These are phyloP conservation scores for Microtus oregoni DNA, from an alignment of 2,113 vertebrate genomes.

Conservation along the genomic window DNA sequence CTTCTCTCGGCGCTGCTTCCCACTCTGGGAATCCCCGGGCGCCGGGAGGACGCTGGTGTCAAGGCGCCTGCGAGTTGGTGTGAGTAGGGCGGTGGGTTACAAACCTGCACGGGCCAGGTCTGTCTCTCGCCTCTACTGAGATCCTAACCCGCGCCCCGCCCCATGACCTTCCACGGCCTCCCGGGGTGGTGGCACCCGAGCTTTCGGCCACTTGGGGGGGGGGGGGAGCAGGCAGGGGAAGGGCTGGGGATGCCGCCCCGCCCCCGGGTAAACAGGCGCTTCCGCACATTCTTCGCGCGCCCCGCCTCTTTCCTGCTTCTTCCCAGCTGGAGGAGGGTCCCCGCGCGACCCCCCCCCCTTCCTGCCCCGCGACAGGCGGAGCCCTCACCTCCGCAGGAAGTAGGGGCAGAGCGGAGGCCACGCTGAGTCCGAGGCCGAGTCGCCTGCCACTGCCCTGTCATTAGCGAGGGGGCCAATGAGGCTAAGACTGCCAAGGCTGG, in stretches of 20 bases:
- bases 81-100: not conserved
- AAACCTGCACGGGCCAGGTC: not conserved
- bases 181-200: conserved; percentile 44
- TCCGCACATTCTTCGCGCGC: conserved; percentile 78
- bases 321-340: conserved; percentile 70
- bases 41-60: not conserved
- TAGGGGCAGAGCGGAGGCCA: conserved; percentile 74
- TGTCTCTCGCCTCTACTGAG: conserved; percentile 37
- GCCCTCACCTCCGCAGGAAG: conserved; percentile 76
- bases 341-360: conserved; percentile 68
- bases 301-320: conserved; percentile 79
- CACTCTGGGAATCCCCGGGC: conserved; percentile 74
- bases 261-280: conserved; percentile 78
- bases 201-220: not conserved
- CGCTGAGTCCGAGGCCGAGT: conserved; percentile 77
- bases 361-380: conserved; percentile 69
- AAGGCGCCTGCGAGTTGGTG: not conserved
- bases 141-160: conserved; percentile 4
- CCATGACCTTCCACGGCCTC: conserved; percentile 66
- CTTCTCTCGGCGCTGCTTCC: conserved; percentile 60
- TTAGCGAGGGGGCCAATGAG: conserved; percentile 45
- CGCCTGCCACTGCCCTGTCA: conserved; percentile 74
- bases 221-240: conserved; percentile 35
- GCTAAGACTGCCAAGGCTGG: not conserved
- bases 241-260: conserved; percentile 71